These are phyloP conservation scores for Trachelipus rathkii DNA, from an alignment of 1,140 invertebrate genomes.

Conservation along the genomic window DNA sequence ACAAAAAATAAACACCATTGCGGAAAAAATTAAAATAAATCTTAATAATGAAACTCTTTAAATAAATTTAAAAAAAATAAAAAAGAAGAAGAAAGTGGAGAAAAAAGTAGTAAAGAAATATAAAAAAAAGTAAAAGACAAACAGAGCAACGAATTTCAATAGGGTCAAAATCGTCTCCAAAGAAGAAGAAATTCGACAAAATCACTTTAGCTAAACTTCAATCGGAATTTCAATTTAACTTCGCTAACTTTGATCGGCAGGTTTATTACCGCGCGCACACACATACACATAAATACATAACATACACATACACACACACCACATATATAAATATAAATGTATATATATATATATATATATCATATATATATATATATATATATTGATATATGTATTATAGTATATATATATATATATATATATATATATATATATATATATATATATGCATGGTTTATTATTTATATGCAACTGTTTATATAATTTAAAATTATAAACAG, in stretches of 20 bases:
- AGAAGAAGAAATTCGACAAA: neutral
- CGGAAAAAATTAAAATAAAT: too few relatives aligned
- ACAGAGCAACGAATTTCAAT: too few relatives aligned
- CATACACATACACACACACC: neutral
- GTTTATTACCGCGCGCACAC: neutral
- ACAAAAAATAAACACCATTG: too few relatives aligned
- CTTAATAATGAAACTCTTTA: too few relatives aligned
- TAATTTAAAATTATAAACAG: too few relatives aligned
- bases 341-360: neutral
- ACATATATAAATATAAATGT: neutral
- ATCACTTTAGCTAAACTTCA: neutral
- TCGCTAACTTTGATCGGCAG: neutral
- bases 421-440: constrained; percentile 19
- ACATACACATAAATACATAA: too few relatives aligned
- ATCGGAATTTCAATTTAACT: constrained; percentile 4
- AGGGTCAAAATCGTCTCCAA: neutral
- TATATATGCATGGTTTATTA: constrained; percentile 8
- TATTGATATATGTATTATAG: constrained; percentile 12
- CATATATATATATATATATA: neutral
- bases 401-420: constrained; percentile 23
- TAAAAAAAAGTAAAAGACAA: too few relatives aligned
- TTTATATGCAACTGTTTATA: too few relatives aligned
- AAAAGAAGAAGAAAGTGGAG: too few relatives aligned
- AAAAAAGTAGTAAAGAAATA: too few relatives aligned
- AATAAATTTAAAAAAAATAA: too few relatives aligned